Base-by-base conservation (phyloP, 2,888 invertebrate genomes). In the Corbicula japonica region DNA sequence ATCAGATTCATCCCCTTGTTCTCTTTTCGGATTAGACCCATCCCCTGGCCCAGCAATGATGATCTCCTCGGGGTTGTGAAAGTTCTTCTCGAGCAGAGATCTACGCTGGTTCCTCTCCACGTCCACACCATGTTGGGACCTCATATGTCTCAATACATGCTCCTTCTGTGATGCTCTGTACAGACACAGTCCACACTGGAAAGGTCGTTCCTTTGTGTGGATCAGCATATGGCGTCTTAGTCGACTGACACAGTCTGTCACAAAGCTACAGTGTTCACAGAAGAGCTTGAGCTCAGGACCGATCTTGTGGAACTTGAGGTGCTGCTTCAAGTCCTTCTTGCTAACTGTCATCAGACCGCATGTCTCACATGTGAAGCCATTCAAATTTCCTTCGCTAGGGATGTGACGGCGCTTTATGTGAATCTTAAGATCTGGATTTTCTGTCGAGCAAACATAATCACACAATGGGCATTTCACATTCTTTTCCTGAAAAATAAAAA, bases 181-280 rank as follows among this genome's bases (percentile, higher is more conserved):
- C 32, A 86, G 78, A 82, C 93, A 93, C 60, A 91, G 73, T 0
- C 89, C 90, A 82, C 93, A 93, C 75, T 90, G 86, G 72, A 87
- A 92, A 1, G 92, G 92, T 60, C 89, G 87, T 73, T 90, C 89
- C 44, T 91, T 90, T 6, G 90, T 90, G 79, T 93, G 93, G 30
- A 89, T 90, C 28, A 90, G 76, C 72, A 88, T 76, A 72, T 92
- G 93, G 1, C 93, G 87, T n/a, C 86, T 84, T 44, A 93, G 77
- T n/a, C 93, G 87, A 71, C 93, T 93, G 66, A 89, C 87, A 69
- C 92, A 92, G 81, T 92, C 92, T 5, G 93, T 92, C 23, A 93
- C 92, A 87, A 92, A 93, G 69, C 91, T 91, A 74, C 93, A 93
- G 60, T 86, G 80, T 41, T 91, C 90, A 80, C 93, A 93, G 80